A percentile compares a stretch with the other conserved stretches of the same genome.
phyloP scores from a whole-genome alignment of 2,797 vertebrate species.

The Hozukius guyotensis region DNA sequence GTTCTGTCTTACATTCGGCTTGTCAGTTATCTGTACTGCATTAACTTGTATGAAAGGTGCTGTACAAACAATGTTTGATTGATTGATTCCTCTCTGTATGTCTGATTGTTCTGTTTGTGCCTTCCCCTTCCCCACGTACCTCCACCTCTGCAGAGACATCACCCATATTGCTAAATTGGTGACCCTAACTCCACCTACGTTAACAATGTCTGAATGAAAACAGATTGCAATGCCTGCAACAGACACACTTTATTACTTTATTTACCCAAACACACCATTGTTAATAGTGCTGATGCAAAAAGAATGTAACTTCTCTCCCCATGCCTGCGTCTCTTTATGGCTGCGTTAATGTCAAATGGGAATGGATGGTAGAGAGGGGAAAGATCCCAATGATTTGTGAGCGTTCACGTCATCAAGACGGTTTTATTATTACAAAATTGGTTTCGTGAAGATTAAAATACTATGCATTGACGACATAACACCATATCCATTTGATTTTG shows the following conservation, averaged over 20 bases:
- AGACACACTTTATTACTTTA: background rate
- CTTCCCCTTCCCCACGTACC: background rate
- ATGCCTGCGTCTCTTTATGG: no score
- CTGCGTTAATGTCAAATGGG: background rate
- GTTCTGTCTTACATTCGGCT: no score
- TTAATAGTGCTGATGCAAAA: background rate
- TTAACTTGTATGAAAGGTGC: no score
- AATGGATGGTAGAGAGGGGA: background rate
- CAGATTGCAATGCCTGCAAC: background rate
- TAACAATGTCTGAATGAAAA: conserved; percentile 10
- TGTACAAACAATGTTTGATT: no score
- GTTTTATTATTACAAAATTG: background rate
- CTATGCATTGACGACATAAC: background rate
- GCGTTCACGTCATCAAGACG: background rate
- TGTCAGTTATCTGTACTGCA: no score
- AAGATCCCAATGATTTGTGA: background rate
- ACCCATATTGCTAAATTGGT: conserved; percentile 7
- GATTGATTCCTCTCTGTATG: background rate
- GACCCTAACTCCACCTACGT: background rate
- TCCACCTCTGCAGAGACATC: background rate
- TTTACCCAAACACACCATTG: background rate
- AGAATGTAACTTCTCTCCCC: background rate
- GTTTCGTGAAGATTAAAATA: background rate
- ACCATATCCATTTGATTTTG: no score
- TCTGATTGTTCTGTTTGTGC: background rate